Evolutionary conservation across 2,113 vertebrate species (phyloP).

Genomic region (Seriola aureovittata): DNA sequence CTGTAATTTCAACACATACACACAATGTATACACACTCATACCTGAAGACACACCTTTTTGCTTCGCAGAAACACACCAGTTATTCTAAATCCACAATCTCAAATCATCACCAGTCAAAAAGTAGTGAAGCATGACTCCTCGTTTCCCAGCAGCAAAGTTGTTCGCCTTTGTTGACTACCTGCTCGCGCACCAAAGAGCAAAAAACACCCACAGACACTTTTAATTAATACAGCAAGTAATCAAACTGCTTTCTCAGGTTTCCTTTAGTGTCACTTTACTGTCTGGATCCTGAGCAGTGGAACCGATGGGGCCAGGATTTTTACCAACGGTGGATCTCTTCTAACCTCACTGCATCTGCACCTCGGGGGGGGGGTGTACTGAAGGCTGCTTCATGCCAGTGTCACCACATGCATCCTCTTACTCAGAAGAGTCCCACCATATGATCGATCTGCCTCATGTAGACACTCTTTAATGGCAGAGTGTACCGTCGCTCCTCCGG

Average conservation of each 20-base stretch:
- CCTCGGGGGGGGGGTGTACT: constrained; percentile 1
- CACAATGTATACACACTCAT: constrained; percentile 5
- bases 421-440: constrained; percentile 96
- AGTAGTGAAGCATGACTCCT: not conserved
- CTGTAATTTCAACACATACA: constrained; percentile 40
- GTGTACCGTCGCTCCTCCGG: constrained; percentile 92
- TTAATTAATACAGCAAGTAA: constrained; percentile 32
- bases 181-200: not conserved
- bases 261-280: constrained; percentile 25
- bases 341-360: constrained; percentile 5
- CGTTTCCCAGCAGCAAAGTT: constrained; percentile 12
- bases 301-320: constrained; percentile 6
- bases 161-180: constrained; percentile 10
- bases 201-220: constrained; percentile 15
- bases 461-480: constrained; percentile 94
- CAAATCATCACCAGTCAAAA: constrained; percentile 14
- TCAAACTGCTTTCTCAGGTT: constrained; percentile 39
- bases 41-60: constrained; percentile 28
- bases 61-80: constrained; percentile 8
- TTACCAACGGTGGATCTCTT: constrained; percentile 21
- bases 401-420: not conserved
- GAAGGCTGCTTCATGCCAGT: not conserved
- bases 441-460: constrained; percentile 98
- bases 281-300: constrained; percentile 39
- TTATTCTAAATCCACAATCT: constrained; percentile 44